Evolutionary conservation across 2,113 vertebrate species (phyloP).

Genomic region (Peromyscus leucopus): DNA sequence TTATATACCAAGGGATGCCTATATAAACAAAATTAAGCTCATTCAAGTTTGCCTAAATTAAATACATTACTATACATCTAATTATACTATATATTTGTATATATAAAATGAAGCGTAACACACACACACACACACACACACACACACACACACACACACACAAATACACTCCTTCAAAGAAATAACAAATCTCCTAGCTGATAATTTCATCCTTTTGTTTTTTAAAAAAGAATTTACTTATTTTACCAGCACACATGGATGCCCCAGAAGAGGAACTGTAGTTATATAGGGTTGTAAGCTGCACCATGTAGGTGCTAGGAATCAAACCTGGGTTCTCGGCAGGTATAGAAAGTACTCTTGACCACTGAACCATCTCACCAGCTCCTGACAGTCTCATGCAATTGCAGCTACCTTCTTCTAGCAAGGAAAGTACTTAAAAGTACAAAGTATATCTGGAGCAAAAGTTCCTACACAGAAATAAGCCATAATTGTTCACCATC

Average conservation of each 20-base stretch:
- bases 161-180: neutral
- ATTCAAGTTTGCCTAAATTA: neutral
- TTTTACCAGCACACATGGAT: neutral
- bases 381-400: neutral
- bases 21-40: constrained; percentile 28
- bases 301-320: neutral
- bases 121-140: no score
- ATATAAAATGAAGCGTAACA: neutral
- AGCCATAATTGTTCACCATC: neutral
- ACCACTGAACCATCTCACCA: neutral
- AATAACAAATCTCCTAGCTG: neutral
- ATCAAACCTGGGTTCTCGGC: neutral
- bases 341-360: neutral
- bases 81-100: neutral
- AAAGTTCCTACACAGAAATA: neutral
- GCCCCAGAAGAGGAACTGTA: neutral
- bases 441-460: neutral
- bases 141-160: neutral
- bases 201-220: neutral
- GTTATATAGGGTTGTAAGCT: neutral
- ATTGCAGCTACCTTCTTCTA: constrained; percentile 10
- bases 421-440: neutral
- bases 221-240: neutral
- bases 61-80: neutral
- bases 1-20: neutral